Evolutionary conservation across 2,888 invertebrate genomes (phyloP).

Genomic region (Drosophila helvetica): DNA sequence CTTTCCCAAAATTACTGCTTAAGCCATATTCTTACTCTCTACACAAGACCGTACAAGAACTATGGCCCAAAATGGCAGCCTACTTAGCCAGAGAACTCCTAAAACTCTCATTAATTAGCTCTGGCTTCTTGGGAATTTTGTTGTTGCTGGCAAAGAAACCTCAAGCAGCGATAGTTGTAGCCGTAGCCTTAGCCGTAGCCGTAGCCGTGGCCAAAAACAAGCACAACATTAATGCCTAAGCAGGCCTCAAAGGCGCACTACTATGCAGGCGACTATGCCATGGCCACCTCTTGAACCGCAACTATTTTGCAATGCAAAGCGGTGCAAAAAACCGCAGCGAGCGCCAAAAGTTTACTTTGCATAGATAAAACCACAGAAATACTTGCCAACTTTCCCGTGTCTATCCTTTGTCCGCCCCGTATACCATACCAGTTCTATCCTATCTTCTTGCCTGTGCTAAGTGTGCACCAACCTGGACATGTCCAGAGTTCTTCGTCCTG

Average conservation of each 20-base stretch:
- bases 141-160: slow-evolving; percentile 31
- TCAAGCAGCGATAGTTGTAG: background rate
- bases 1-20: background rate
- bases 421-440: slow-evolving; percentile 4
- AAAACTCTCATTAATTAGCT: slow-evolving; percentile 46
- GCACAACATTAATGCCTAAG: slow-evolving; percentile 31
- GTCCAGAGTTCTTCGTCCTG: slow-evolving; percentile 6
- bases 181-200: background rate
- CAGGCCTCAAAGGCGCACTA: background rate
- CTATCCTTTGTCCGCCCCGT: background rate
- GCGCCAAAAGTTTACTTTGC: slow-evolving; percentile 70
- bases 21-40: too few relatives aligned
- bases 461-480: slow-evolving; percentile 25
- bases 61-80: slow-evolving; percentile 16
- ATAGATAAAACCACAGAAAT: slow-evolving; percentile 75
- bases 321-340: slow-evolving; percentile 53
- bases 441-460: background rate
- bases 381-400: slow-evolving; percentile 62
- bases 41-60: background rate
- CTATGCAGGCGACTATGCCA: background rate
- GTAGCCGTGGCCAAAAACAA: slow-evolving; percentile 5
- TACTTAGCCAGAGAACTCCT: slow-evolving; percentile 19
- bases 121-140: background rate
- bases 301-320: slow-evolving; percentile 40
- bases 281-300: slow-evolving; percentile 4